Conservation (phyloP, 2,888 invertebrate species). For the Chouioia cunea region DNA sequence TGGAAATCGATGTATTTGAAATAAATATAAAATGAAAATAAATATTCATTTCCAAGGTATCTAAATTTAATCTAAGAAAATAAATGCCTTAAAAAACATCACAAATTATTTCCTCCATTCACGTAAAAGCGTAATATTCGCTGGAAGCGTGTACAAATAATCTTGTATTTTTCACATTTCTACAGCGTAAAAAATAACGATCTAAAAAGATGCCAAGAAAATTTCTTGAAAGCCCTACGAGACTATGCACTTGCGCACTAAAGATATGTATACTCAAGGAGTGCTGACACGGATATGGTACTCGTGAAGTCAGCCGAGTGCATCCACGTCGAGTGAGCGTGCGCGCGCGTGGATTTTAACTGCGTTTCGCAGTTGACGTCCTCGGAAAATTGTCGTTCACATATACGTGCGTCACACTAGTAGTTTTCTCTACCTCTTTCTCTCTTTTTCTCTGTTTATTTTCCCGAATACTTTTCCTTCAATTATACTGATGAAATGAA, state of each 20-base stretch:
- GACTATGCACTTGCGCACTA: constrained; percentile 7
- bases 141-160: too few species aligned
- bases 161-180: too few species aligned
- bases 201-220: too few species aligned
- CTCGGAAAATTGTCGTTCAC: constrained; percentile 4
- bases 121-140: too few species aligned
- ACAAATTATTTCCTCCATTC: too few species aligned
- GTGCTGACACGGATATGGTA: constrained; percentile 4
- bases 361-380: background rate
- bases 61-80: too few species aligned
- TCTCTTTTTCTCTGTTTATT: background rate
- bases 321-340: background rate
- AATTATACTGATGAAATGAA: constrained; percentile 19
- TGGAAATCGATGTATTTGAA: too few species aligned
- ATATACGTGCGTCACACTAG: background rate
- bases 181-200: too few species aligned
- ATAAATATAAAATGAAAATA: too few species aligned
- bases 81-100: too few species aligned
- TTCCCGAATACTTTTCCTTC: constrained; percentile 11
- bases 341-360: constrained; percentile 6
- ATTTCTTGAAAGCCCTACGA: too few species aligned
- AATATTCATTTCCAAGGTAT: too few species aligned
- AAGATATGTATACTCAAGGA: background rate
- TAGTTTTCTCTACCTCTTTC: background rate
- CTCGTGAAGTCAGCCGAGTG: constrained; percentile 3